These are phyloP conservation scores for Tympanuchus pallidicinctus DNA, from an alignment of 2,113 vertebrate genomes.

Conservation along the genomic window DNA sequence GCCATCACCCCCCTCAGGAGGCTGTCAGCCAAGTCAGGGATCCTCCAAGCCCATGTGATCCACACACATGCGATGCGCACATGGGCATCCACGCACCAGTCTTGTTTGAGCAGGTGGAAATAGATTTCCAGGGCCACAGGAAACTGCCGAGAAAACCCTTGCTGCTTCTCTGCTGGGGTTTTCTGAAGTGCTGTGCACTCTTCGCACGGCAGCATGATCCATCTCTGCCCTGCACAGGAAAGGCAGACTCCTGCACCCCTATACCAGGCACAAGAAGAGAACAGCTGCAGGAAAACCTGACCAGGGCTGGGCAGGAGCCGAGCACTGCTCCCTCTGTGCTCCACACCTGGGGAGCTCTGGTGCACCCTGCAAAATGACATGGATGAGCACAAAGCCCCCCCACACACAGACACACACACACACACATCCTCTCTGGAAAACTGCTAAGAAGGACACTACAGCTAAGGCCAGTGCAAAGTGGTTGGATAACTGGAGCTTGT, in stretches of 20 bases:
- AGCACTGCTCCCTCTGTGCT: not conserved
- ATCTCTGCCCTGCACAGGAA: not conserved
- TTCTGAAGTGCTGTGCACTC: not conserved
- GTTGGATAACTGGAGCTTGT: not conserved
- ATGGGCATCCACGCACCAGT: not conserved
- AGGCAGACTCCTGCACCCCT: not conserved
- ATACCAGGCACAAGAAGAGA: not conserved
- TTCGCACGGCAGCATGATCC: not conserved
- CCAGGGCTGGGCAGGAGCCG: accelerated
- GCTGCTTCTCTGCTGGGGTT: not conserved
- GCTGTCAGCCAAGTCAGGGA: not conserved
- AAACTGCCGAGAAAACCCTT: not conserved
- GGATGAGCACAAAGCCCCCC: not conserved
- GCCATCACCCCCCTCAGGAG: not conserved
- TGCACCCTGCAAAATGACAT: not conserved
- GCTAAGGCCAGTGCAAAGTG: constrained; percentile 9
- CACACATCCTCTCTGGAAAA: not conserved
- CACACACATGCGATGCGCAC: accelerated
- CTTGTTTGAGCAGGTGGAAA: not conserved
- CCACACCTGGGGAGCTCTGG: not conserved
- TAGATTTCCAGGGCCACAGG: not conserved
- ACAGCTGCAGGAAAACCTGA: not conserved
- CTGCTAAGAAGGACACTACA: not conserved
- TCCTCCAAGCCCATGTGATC: not conserved
- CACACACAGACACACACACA: not conserved